Evolutionary conservation across 2,888 invertebrate genomes (phyloP).

Genomic region (Rhynchonema sp.): DNA sequence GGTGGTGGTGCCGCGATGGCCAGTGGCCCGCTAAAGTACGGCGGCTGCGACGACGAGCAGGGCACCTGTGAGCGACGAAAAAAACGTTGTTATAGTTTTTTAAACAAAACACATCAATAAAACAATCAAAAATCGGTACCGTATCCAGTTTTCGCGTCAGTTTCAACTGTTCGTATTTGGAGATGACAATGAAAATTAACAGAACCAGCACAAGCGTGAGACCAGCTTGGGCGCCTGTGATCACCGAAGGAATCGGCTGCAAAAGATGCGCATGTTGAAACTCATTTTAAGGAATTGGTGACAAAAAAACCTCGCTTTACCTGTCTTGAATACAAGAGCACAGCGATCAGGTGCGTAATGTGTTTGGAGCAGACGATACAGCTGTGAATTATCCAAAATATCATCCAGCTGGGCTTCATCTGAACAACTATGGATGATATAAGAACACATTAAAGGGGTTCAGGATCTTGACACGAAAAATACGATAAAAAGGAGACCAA

Average conservation of each 20-base stretch:
- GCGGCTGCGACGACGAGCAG: no score
- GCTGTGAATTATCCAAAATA: not conserved
- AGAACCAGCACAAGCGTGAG: not conserved
- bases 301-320: not conserved
- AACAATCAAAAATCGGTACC: not conserved
- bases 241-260: not conserved
- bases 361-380: not conserved
- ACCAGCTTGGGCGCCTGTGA: not conserved
- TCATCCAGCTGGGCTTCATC: not conserved
- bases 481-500: not conserved
- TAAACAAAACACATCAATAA: not conserved
- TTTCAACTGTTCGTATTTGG: not conserved
- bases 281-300: not conserved
- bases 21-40: no score
- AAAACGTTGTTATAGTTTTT: not conserved
- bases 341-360: not conserved
- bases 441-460: not conserved
- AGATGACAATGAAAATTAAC: not conserved
- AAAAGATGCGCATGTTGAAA: not conserved
- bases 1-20: not conserved
- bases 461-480: not conserved
- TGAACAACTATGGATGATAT: not conserved
- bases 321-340: not conserved
- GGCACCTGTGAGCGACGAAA: no score
- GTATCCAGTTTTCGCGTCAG: not conserved